Conservation (phyloP, 2,113 vertebrate genomes). For the Coreoperca whiteheadi region DNA sequence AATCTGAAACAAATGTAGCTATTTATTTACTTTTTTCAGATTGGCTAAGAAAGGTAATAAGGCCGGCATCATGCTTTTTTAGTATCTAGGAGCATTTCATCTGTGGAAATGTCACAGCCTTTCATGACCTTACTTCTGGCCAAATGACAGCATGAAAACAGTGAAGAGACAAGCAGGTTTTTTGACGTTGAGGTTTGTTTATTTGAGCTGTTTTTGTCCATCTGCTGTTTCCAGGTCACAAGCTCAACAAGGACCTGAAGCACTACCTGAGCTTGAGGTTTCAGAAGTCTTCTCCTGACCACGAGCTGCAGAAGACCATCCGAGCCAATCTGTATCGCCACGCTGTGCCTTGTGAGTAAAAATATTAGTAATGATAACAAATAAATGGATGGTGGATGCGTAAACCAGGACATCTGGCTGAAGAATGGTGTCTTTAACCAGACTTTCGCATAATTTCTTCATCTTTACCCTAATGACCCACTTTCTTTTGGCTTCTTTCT, state of each 20-base stretch:
- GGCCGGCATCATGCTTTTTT: neutral
- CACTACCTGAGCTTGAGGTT: slow-evolving; percentile 94
- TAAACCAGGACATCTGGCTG: slow-evolving; percentile 15
- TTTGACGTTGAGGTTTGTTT: slow-evolving; percentile 3
- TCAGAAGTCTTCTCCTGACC: slow-evolving; percentile 93
- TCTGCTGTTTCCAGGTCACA: slow-evolving; percentile 86
- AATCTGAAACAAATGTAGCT: too few species aligned
- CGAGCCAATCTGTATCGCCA: slow-evolving; percentile 95
- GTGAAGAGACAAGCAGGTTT: neutral
- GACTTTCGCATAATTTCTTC: slow-evolving; percentile 12
- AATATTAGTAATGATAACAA: neutral
- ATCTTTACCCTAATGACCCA: slow-evolving; percentile 38
- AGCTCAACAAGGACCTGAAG: slow-evolving; percentile 93
- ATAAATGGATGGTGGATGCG: slow-evolving; percentile 6
- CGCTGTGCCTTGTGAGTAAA: slow-evolving; percentile 96
- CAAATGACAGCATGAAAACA: slow-evolving; percentile 18
- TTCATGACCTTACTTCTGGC: slow-evolving; percentile 16
- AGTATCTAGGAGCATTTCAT: slow-evolving; percentile 24
- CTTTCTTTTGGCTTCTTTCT: slow-evolving; percentile 39
- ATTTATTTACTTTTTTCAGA: too few species aligned
- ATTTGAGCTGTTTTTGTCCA: slow-evolving; percentile 24
- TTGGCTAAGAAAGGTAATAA: too few species aligned
- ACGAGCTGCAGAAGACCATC: slow-evolving; percentile 94
- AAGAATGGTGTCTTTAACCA: slow-evolving; percentile 18
- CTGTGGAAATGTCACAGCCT: slow-evolving; percentile 25